Base-by-base conservation (phyloP, 2,888 invertebrate genomes). In the Protodeltote pygarga region DNA sequence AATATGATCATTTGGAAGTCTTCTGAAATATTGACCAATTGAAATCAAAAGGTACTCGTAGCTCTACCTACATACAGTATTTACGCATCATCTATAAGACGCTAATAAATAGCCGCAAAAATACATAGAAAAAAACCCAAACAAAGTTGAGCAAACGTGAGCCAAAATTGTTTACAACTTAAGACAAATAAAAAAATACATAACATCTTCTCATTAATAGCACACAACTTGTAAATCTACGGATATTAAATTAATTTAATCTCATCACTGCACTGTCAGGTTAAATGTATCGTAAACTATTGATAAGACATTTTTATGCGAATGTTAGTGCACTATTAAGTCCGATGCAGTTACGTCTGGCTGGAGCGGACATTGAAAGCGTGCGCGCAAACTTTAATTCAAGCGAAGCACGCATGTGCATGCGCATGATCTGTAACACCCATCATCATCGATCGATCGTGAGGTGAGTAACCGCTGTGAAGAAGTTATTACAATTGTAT, bases 321-420 rank as follows among this genome's bases (percentile, higher is more conserved):
- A 44, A 35, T 47, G 68, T 46, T 57, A 65, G 39, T 57, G 59
- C 53, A 67, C 29, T 51, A 59, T 52, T 57, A 52, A 49, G 27
- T 46, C 8, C 29, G 21, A 24, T 48, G 64, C 53, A 66, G 71
- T 66, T 69, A 64, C 65, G 64, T 64, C 29, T 59, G 60, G 49
- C 20, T 52, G 60, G 39, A 25, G 40, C 58, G 47, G 64, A 67
- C 58, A 63, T 49, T 65, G 65, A 66, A 73, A 74, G 68, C 71
- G 67, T 59, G 60, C 63, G 41, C 50, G 45, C 49, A 48, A 35
- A 37, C 27, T 52, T 31, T 75, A 71, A 66, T 52, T 44, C 47
- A 46, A 42, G 29, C 16, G 21, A 20, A 53, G 39, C 62, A 67
- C 53, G 66, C 64, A 58, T 34, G 59, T 35, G 60, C 37, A 13